Evolutionary conservation across 1,140 invertebrate species (phyloP).

Genomic region (Drosophila sturtevanti): DNA sequence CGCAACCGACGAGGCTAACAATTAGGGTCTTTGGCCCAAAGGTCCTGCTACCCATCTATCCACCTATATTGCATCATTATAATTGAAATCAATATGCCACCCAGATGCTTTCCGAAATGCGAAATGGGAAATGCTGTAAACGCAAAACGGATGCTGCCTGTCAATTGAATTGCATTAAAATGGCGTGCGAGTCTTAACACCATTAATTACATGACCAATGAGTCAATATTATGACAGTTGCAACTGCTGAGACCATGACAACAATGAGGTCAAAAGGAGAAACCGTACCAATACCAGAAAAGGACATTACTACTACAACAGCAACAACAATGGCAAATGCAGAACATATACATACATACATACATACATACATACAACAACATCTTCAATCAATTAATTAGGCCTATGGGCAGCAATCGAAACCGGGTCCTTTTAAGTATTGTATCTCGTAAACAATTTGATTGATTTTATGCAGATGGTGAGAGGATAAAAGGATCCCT

Average conservation of each 20-base stretch:
- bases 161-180: slow-evolving; percentile 77
- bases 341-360: no score
- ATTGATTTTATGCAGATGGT: slow-evolving; percentile 59
- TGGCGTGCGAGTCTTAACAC: slow-evolving; percentile 78
- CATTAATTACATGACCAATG: slow-evolving; percentile 77
- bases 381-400: slow-evolving; percentile 73
- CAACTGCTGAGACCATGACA: slow-evolving; percentile 36
- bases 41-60: neutral
- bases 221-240: slow-evolving; percentile 79
- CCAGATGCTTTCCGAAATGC: slow-evolving; percentile 23
- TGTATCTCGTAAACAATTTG: slow-evolving; percentile 23
- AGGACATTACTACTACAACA: slow-evolving; percentile 7
- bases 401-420: slow-evolving; percentile 23
- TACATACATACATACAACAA: no score
- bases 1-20: slow-evolving; percentile 38
- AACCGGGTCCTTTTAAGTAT: slow-evolving; percentile 15
- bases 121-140: slow-evolving; percentile 35
- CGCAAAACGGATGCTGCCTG: slow-evolving; percentile 65
- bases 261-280: slow-evolving; percentile 4
- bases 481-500: slow-evolving; percentile 26
- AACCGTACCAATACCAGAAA: neutral
- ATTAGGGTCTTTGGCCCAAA: slow-evolving; percentile 46
- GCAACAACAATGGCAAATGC: neutral
- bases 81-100: slow-evolving; percentile 71
- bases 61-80: slow-evolving; percentile 48